These are phyloP conservation scores for Parnassius glacialis DNA, from an alignment of 2,888 invertebrate species.

Conservation along the genomic window DNA sequence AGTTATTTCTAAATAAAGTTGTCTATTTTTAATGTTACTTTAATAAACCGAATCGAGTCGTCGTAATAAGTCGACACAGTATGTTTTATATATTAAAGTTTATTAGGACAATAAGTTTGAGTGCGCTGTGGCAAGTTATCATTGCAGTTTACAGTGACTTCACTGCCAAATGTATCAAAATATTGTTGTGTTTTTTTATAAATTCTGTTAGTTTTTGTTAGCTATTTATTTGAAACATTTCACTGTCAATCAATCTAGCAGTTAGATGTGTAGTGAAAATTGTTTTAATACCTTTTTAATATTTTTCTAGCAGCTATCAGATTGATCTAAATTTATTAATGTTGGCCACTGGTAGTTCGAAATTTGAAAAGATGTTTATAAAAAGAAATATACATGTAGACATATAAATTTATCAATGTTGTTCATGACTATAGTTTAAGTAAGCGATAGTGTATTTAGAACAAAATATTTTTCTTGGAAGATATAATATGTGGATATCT, in stretches of 20 bases:
- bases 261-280: conserved; percentile 20
- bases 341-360: conserved; percentile 19
- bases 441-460: conserved; percentile 50
- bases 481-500: conserved; percentile 35
- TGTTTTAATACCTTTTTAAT: conserved; percentile 35
- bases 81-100: conserved; percentile 50
- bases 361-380: conserved; percentile 24
- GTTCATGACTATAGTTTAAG: conserved; percentile 61
- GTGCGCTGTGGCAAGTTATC: conserved; percentile 43
- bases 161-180: conserved; percentile 76
- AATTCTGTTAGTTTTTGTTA: conserved; percentile 40
- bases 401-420: conserved; percentile 49
- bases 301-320: conserved; percentile 40
- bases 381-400: conserved; percentile 49
- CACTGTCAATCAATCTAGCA: conserved; percentile 16
- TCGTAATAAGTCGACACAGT: conserved; percentile 33
- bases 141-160: conserved; percentile 45
- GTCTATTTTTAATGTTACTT: conserved; percentile 44
- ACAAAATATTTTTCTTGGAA: conserved; percentile 58
- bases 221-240: conserved; percentile 30
- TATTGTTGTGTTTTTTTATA: conserved; percentile 43
- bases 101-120: conserved; percentile 43
- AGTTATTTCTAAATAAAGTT: conserved; percentile 48
- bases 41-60: conserved; percentile 51
- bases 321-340: conserved; percentile 21